Evolutionary conservation across 2,888 invertebrate species (phyloP).

Genomic region (Drosophila emarginata): DNA sequence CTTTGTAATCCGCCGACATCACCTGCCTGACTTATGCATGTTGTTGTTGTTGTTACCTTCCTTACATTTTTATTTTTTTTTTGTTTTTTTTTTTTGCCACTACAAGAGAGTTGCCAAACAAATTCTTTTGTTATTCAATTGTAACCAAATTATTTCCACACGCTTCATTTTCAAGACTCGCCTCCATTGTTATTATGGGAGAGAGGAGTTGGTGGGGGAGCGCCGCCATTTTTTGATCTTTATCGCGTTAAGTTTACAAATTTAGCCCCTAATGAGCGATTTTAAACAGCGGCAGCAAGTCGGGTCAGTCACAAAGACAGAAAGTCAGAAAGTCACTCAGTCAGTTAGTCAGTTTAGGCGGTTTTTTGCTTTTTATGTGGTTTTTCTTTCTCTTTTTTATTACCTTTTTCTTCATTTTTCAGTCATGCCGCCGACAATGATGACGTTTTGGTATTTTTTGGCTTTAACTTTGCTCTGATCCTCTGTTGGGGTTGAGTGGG

Average conservation of each 20-base stretch:
- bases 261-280: constrained; percentile 75
- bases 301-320: neutral
- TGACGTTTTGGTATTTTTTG: constrained; percentile 22
- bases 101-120: constrained; percentile 75
- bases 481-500: constrained; percentile 43
- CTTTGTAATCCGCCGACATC: constrained; percentile 55
- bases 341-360: constrained; percentile 19
- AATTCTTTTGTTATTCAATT: constrained; percentile 79
- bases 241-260: constrained; percentile 74
- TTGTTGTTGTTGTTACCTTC: too few relatives aligned
- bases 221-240: constrained; percentile 61
- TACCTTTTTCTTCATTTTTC: constrained; percentile 11
- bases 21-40: constrained; percentile 18
- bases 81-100: constrained; percentile 61
- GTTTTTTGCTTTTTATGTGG: constrained; percentile 62
- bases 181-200: constrained; percentile 9
- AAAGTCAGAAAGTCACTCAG: neutral
- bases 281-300: constrained; percentile 64
- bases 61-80: neutral
- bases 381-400: constrained; percentile 41
- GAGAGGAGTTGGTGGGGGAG: constrained; percentile 4
- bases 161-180: constrained; percentile 45
- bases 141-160: constrained; percentile 79
- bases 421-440: constrained; percentile 29
- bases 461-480: neutral